phyloP scores from a whole-genome alignment of 2,113 vertebrate species.

The Acanthisitta chloris region DNA sequence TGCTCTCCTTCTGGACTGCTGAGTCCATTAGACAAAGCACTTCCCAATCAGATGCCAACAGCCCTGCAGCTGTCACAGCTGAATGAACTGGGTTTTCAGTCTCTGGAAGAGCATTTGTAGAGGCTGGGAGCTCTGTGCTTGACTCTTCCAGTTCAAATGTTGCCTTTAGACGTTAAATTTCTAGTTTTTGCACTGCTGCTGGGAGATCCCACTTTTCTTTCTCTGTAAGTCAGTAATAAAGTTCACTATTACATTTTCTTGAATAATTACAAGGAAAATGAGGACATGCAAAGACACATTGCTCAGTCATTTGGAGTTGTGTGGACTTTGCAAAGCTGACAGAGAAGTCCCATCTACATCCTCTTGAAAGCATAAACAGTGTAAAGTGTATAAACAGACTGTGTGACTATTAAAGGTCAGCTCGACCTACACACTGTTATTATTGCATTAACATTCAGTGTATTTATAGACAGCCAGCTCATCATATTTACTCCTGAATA shows the following conservation, averaged over 20 bases:
- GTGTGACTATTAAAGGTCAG: neutral
- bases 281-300: neutral
- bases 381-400: neutral
- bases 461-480: constrained; percentile 5
- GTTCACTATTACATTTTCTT: neutral
- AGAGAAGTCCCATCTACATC: neutral
- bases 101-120: neutral
- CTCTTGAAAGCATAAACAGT: neutral
- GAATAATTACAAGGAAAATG: neutral
- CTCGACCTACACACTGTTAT: neutral
- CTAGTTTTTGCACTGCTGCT: neutral
- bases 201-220: neutral
- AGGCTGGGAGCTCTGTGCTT: neutral
- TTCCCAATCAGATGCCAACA: neutral
- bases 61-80: neutral
- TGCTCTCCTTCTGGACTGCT: neutral
- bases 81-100: neutral
- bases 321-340: neutral
- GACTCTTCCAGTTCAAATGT: neutral
- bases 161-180: neutral
- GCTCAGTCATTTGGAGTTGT: neutral
- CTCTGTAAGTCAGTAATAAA: neutral
- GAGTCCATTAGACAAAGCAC: neutral
- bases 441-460: neutral
- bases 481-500: constrained; percentile 25